Evolutionary conservation across 1,140 invertebrate species (phyloP), one percentile per base, ranked within the genome.

Genomic region (Dermatophagoides farinae): DNA sequence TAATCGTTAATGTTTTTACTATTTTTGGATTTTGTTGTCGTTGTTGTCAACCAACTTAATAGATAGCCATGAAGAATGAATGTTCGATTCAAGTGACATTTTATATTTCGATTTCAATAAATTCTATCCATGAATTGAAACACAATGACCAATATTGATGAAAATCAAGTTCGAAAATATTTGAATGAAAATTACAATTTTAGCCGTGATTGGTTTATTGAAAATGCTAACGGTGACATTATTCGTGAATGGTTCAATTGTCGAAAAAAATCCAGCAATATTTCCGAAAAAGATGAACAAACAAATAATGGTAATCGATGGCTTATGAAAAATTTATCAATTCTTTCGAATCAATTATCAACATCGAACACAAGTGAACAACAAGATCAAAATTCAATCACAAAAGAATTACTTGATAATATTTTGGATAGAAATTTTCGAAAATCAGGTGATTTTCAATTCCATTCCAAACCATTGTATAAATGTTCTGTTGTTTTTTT

Each of bases 351-450:
- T 54, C 23, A 55, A 23, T 43, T 55, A 53, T 57, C 58, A 41
- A 47, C 43, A 31, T 55, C 61, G 43, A 63, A 67, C 47, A 53
- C 58, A 16, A 41, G 60, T 43, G 61, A 64, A 2, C 55, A 63
- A n/a, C 62, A 64, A 20, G 65, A 64, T n/a, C 69, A 70, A 25
- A 83, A 84, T 60, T 87, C 84, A 47, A 82, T 87, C 40, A 86
- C 84, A 9, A 85, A 83, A 50, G 85, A 88, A 68, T 74, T 88
- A 46, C 86, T 88, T 69, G 84, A 87, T 67, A 67, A 77, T 82
- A 18, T 83, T 80, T 60, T 31, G 31, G 31, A 31, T 31, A 31
- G 8, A 31, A 31, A 31, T 4, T 10, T 82, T 82, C 1, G 77
- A 80, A 50, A 74, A 58, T 54, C 16, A 11, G n/a, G n/a, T n/a